phyloP scores from a whole-genome alignment of 2,797 vertebrate species.

The Notamacropus eugenii region DNA sequence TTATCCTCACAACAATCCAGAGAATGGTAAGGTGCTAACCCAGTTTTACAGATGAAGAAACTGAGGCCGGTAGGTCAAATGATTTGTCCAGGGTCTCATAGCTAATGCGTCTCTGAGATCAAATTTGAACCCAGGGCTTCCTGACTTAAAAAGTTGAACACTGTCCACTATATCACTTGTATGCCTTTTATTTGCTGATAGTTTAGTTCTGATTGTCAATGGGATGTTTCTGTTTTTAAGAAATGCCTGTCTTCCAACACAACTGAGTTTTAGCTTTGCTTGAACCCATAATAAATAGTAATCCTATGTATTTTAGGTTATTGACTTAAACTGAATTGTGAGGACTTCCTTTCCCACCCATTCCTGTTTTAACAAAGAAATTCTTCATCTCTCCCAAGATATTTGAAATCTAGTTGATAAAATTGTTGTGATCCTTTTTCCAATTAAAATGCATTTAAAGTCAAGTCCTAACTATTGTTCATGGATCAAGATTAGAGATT shows the following conservation, averaged over 20 bases:
- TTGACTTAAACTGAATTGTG: conserved; percentile 46
- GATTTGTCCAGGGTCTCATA: not conserved
- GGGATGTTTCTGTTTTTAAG: conserved; percentile 6
- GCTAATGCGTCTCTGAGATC: not conserved
- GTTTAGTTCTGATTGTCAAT: conserved; percentile 18
- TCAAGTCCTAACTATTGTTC: not conserved
- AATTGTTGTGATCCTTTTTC: not conserved
- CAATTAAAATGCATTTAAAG: not conserved
- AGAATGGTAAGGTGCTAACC: not conserved
- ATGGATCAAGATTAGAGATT: not conserved
- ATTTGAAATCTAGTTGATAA: not conserved
- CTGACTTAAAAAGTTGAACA: conserved; percentile 45
- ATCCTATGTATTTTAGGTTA: conserved; percentile 29
- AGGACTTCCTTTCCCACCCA: conserved; percentile 28
- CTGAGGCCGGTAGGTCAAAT: not conserved
- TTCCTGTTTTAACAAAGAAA: not conserved
- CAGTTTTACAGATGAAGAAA: not conserved
- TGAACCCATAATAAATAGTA: conserved; percentile 27
- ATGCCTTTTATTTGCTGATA: conserved; percentile 43
- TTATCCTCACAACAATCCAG: not conserved
- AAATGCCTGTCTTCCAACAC: not conserved
- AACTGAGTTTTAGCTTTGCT: conserved; percentile 12
- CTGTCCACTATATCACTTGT: conserved; percentile 41
- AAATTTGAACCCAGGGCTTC: not conserved
- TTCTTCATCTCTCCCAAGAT: not conserved